Evolutionary conservation across 2,888 invertebrate genomes (phyloP).

Genomic region (Ectobius pallidus): DNA sequence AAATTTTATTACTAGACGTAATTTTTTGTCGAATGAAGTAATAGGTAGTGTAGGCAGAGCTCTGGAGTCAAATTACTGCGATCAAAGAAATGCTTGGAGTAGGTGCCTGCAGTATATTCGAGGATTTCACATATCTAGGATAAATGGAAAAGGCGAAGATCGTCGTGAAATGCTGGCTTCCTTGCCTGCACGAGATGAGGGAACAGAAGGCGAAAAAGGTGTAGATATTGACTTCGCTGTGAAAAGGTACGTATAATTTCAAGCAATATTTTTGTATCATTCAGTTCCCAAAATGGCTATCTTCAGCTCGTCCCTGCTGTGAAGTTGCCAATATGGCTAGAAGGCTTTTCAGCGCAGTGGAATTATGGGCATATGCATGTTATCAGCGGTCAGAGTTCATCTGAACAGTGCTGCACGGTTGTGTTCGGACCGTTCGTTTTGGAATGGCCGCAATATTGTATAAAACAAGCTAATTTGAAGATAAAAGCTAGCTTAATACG

Average conservation of each 20-base stretch:
- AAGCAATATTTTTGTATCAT: conserved; percentile 60
- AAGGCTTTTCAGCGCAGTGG: neutral
- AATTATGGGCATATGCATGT: too few relatives aligned
- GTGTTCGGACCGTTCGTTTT: too few relatives aligned
- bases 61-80: too few relatives aligned
- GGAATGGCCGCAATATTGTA: too few relatives aligned
- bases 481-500: too few relatives aligned
- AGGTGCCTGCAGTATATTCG: neutral
- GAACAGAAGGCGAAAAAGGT: conserved; percentile 76
- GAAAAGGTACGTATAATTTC: conserved; percentile 60
- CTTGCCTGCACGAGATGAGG: conserved; percentile 67
- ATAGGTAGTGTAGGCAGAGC: too few relatives aligned
- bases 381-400: too few relatives aligned
- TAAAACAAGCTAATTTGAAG: too few relatives aligned
- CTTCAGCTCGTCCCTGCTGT: neutral
- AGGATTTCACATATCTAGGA: neutral
- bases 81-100: too few relatives aligned
- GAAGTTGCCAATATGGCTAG: neutral
- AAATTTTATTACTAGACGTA: too few relatives aligned
- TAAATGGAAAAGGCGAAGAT: conserved; percentile 48
- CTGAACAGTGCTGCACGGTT: too few relatives aligned
- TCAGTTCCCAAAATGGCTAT: conserved; percentile 60
- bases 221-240: conserved; percentile 71
- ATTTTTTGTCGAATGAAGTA: too few relatives aligned
- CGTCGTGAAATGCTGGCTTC: conserved; percentile 51